Evolutionary conservation across 2,797 vertebrate genomes (phyloP).

Genomic region (Arvicola amphibius): DNA sequence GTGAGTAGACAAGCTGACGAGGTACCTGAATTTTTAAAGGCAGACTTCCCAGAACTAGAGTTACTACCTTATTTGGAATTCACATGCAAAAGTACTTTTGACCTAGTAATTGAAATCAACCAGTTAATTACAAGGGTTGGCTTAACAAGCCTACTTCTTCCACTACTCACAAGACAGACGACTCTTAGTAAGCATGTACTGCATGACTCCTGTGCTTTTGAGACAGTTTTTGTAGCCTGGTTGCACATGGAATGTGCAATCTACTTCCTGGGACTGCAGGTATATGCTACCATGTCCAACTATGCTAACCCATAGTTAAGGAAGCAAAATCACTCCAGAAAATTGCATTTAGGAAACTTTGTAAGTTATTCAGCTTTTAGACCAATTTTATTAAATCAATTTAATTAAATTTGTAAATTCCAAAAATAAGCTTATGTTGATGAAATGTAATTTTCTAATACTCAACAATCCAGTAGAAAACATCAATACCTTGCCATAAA

Average conservation of each 20-base stretch:
- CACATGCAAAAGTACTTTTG: constrained; percentile 11
- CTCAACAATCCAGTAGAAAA: background rate
- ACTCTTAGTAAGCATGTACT: background rate
- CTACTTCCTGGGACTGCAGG: background rate
- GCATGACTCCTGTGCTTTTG: background rate
- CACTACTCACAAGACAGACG: constrained; percentile 14
- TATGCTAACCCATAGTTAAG: background rate
- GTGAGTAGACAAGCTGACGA: background rate
- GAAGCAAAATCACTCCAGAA: constrained; percentile 18
- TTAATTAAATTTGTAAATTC: constrained; percentile 14
- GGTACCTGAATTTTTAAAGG: background rate
- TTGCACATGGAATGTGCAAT: background rate
- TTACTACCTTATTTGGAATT: constrained; percentile 14
- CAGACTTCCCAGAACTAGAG: constrained; percentile 2
- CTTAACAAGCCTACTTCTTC: background rate
- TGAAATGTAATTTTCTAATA: constrained; percentile 23
- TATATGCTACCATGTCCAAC: background rate
- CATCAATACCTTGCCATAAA: constrained; percentile 43
- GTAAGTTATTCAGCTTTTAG: background rate
- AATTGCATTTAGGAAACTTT: constrained; percentile 7
- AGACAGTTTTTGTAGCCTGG: background rate
- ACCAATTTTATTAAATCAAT: constrained; percentile 24
- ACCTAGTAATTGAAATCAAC: background rate
- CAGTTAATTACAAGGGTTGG: background rate
- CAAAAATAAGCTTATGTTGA: constrained; percentile 38